These are phyloP conservation scores for Petrocephalus schoutedeni DNA, from an alignment of 2,797 vertebrate genomes.

Conservation along the genomic window DNA sequence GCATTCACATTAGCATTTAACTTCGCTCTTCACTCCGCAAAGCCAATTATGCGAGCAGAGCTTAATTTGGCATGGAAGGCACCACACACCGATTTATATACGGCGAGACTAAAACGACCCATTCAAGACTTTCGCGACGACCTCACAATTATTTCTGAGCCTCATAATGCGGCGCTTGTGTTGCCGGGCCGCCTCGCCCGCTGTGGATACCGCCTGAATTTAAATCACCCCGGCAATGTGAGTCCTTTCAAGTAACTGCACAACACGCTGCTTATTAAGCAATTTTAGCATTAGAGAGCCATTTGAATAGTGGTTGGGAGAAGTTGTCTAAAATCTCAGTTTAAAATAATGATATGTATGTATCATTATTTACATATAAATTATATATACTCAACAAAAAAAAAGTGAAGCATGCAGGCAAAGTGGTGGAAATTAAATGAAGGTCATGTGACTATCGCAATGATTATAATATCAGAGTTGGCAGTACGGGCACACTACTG, in stretches of 20 bases:
- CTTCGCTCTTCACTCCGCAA: neutral
- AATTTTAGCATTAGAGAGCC: neutral
- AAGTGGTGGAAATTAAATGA: too few species aligned
- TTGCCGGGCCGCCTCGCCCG: neutral
- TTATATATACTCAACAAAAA: too few species aligned
- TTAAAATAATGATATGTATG: neutral
- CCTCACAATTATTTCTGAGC: constrained; percentile 8
- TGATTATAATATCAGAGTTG: too few species aligned
- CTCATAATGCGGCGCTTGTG: constrained; percentile 7
- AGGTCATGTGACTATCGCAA: too few species aligned
- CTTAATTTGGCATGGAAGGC: neutral
- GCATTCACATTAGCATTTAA: constrained; percentile 7
- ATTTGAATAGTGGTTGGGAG: neutral
- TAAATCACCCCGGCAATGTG: constrained; percentile 3
- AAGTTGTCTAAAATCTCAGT: neutral
- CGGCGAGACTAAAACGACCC: neutral
- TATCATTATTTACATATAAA: too few species aligned
- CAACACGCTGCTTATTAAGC: neutral
- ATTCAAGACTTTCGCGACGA: neutral
- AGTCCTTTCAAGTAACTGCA: neutral
- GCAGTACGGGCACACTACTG: too few species aligned
- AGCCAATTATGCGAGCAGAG: neutral
- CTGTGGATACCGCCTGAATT: neutral
- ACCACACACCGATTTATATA: neutral
- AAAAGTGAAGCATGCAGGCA: too few species aligned